These are phyloP conservation scores for Ptychoptera contaminata DNA, from an alignment of 2,888 invertebrate species.

Conservation along the genomic window DNA sequence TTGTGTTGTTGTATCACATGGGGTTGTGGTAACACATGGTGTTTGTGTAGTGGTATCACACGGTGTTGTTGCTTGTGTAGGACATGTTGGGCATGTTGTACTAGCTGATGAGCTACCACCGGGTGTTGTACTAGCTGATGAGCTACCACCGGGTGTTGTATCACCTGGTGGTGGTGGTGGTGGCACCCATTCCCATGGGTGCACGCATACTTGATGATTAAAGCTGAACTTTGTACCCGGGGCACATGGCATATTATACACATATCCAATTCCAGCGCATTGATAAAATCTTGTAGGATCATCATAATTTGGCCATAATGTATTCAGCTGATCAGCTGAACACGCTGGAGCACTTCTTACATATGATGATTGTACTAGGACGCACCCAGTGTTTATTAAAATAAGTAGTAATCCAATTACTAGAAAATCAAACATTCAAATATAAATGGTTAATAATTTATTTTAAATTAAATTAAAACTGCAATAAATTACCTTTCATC, in stretches of 20 bases:
- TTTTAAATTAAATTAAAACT: background rate
- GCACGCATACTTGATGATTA: constrained; percentile 21
- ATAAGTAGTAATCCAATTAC: no score
- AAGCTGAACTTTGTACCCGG: constrained; percentile 23
- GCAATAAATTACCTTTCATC: background rate
- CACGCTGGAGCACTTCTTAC: constrained; percentile 18
- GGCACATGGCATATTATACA: constrained; percentile 18
- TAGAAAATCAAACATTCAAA: no score
- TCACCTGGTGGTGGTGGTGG: background rate
- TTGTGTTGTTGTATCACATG: background rate
- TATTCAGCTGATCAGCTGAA: constrained; percentile 19
- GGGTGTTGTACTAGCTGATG: constrained; percentile 13
- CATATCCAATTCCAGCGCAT: constrained; percentile 17
- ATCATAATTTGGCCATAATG: constrained; percentile 27
- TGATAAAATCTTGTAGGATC: constrained; percentile 22
- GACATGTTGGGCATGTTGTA: constrained; percentile 10
- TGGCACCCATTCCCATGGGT: constrained; percentile 6
- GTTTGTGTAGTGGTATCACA: background rate
- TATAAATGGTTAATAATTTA: no score
- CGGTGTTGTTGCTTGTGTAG: no score
- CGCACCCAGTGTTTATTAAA: no score
- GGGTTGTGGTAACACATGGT: background rate
- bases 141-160: background rate
- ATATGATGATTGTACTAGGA: no score
- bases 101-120: constrained; percentile 7